A percentile compares a stretch with the other conserved stretches of the same genome.
Conservation (phyloP, 2,113 vertebrate genomes). For the Hippocampus mohnikei region DNA sequence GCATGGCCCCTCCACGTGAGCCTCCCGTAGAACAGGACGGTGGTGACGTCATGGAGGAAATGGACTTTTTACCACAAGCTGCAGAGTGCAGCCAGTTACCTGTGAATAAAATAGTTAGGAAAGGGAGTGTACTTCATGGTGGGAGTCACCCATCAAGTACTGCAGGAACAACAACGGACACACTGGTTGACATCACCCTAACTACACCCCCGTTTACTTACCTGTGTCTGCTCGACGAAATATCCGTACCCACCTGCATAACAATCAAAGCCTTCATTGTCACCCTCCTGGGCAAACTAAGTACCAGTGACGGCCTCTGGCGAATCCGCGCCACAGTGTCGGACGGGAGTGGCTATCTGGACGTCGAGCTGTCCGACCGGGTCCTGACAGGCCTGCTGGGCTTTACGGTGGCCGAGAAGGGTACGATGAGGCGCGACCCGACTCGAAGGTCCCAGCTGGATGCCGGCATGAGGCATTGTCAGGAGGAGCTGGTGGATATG, state of each 20-base stretch:
- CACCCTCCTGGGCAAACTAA: slow-evolving; percentile 89
- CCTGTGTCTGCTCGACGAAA: slow-evolving; percentile 70
- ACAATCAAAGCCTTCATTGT: slow-evolving; percentile 90
- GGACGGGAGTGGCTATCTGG: slow-evolving; percentile 87
- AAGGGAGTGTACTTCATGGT: slow-evolving; percentile 2
- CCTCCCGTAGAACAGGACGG: slow-evolving; percentile 1
- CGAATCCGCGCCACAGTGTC: slow-evolving; percentile 83
- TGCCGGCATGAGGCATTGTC: slow-evolving; percentile 82
- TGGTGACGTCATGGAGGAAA: slow-evolving; percentile 43
- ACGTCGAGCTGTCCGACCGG: slow-evolving; percentile 82
- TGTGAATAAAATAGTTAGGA: neutral
- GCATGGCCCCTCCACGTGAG: slow-evolving; percentile 12
- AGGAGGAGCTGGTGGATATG: slow-evolving; percentile 86
- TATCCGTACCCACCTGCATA: slow-evolving; percentile 46
- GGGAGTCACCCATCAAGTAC: neutral
- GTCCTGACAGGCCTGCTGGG: slow-evolving; percentile 85
- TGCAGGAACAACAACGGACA: slow-evolving; percentile 2
- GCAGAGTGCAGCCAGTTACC: neutral
- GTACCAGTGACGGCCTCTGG: slow-evolving; percentile 76
- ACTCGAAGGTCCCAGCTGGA: slow-evolving; percentile 70
- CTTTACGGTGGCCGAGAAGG: slow-evolving; percentile 85
- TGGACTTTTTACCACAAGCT: slow-evolving; percentile 33
- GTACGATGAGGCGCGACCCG: slow-evolving; percentile 77
- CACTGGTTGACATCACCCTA: slow-evolving; percentile 33
- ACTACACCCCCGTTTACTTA: slow-evolving; percentile 79